Evolutionary conservation across 2,113 vertebrate genomes (phyloP), one percentile per base, ranked within the genome.

Genomic region (Boulengeromyrus knoepffleri): DNA sequence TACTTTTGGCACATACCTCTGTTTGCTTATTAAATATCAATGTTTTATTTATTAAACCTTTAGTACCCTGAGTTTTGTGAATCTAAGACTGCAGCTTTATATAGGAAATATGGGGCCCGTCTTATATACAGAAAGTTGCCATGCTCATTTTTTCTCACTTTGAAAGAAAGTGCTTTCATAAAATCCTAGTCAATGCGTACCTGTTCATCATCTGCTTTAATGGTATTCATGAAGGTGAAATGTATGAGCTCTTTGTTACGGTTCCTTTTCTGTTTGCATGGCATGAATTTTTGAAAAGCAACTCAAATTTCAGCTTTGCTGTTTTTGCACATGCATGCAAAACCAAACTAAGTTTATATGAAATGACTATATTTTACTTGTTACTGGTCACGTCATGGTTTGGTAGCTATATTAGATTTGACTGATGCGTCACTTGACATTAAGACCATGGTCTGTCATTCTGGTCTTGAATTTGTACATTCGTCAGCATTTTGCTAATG

Each of bases 361-460:
- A 50, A 49, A 86, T 86, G 46, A 49, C 84, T 80, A 80, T 86
- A 47, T 50, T 86, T 86, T 24, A 86, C 84, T 86, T 27, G 45
- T 86, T 86, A 7, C 47, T 86, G 84, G 45, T 86, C 84, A 27
- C 24, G 24, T 49, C 84, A 86, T 50, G 84, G 19, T 27, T 86
- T 47, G 84, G 84, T 86, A 86, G 84, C 17, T 49, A 50, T 86
- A 86, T 86, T 86, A 50, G 46, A 86, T 86, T 86, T 49, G 45
- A 49, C 45, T 49, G n/a, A n/a, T 49, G 49, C 4, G 84, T 86
- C 84, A 86, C 47, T 39, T 19, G 74, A 46, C 42, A 50, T 86
- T 86, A 27, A 86, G 46, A 49, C 9, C 10, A 49, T 10, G n/a
- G 47, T 47, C 15, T 27, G 46, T 50, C 45, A 86, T 86, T 47